A percentile compares a stretch with the other conserved stretches of the same genome.
phyloP scores from a whole-genome alignment of 1,140 invertebrate species.

The Zaprionus camerounensis region DNA sequence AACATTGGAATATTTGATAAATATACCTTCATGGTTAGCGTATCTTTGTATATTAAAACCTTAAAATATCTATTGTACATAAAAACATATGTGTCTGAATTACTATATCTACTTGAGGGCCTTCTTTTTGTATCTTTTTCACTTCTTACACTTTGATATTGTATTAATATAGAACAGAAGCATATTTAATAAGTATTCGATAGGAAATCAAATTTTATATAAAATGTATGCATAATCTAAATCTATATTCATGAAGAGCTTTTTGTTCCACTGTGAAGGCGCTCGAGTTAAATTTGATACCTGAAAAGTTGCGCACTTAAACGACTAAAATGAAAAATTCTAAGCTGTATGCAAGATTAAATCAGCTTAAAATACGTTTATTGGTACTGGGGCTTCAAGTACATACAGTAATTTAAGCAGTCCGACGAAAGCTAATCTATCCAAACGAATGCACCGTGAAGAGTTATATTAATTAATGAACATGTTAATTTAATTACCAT shows the following conservation, averaged over 20 bases:
- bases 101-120: neutral
- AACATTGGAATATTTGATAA: neutral
- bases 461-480: conserved; percentile 17
- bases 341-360: conserved; percentile 11
- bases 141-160: neutral
- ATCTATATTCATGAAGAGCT: neutral
- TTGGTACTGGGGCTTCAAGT: conserved; percentile 20
- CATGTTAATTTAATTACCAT: conserved; percentile 60
- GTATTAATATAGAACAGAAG: neutral
- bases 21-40: neutral
- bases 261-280: conserved; percentile 34
- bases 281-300: conserved; percentile 37
- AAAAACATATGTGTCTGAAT: neutral
- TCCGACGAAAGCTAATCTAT: conserved; percentile 59
- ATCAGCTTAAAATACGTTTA: conserved; percentile 10
- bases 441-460: conserved; percentile 19
- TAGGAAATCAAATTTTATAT: neutral
- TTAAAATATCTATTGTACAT: conserved; percentile 19
- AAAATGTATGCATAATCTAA: no score
- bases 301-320: conserved; percentile 39
- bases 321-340: conserved; percentile 22
- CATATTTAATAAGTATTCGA: neutral
- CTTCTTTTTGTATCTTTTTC: neutral
- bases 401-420: conserved; percentile 23
- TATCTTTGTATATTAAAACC: conserved; percentile 24